These are phyloP conservation scores for Odocoileus hemionus DNA, from an alignment of 2,113 vertebrate species.

Conservation along the genomic window DNA sequence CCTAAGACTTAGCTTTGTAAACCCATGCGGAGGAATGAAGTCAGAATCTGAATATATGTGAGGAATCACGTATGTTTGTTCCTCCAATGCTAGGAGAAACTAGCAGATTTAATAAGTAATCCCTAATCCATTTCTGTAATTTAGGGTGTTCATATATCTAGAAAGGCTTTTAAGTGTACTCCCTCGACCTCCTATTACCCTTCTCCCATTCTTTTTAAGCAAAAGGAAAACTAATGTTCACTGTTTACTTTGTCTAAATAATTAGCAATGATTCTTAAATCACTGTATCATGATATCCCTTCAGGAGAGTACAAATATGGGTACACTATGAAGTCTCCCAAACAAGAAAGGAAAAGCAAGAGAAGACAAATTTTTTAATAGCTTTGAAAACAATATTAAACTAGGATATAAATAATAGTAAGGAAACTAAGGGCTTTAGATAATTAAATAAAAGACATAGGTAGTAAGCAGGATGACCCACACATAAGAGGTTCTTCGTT, in stretches of 20 bases:
- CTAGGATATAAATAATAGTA: background rate
- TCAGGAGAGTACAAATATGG: background rate
- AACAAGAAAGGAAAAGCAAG: background rate
- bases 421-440: background rate
- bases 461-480: background rate
- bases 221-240: background rate
- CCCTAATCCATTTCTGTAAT: background rate
- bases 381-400: conserved; percentile 41
- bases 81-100: background rate
- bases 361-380: conserved; percentile 16
- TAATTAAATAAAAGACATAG: background rate
- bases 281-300: background rate
- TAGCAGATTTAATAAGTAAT: conserved; percentile 16
- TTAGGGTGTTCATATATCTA: background rate
- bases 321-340: background rate
- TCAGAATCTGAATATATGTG: background rate
- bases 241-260: conserved; percentile 25
- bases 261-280: conserved; percentile 19
- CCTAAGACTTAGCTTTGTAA: background rate
- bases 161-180: background rate
- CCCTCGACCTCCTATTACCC: background rate
- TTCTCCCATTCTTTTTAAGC: background rate
- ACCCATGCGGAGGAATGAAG: background rate
- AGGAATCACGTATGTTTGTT: background rate
- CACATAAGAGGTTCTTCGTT: background rate